A percentile compares a stretch with the other conserved stretches of the same genome.
phyloP scores from a whole-genome alignment of 1,140 invertebrate genomes.

The Battus philenor region DNA sequence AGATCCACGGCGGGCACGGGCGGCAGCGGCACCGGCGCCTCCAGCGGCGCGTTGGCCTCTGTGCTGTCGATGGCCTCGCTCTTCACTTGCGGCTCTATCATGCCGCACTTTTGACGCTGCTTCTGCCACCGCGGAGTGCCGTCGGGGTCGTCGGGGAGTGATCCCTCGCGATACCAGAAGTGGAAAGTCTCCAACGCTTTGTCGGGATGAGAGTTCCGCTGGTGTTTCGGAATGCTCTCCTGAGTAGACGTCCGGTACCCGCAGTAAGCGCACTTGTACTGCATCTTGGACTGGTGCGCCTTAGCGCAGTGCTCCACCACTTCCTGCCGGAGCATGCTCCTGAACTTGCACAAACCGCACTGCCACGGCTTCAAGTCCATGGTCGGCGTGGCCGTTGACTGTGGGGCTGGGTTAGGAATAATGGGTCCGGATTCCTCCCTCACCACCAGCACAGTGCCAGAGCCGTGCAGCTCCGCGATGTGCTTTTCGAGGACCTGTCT shows the following conservation, averaged over 20 bases:
- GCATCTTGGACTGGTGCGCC: conserved; percentile 78
- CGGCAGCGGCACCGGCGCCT: neutral
- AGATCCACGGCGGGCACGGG: conserved; percentile 29
- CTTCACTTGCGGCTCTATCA: conserved; percentile 32
- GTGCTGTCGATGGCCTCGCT: conserved; percentile 20
- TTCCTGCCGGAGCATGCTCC: conserved; percentile 77
- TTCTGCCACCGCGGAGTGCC: conserved; percentile 48
- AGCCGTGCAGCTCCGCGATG: conserved; percentile 78
- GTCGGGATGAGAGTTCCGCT: conserved; percentile 38
- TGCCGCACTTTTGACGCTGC: conserved; percentile 33
- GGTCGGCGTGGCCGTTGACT: conserved; percentile 30
- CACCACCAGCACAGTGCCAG: conserved; percentile 75
- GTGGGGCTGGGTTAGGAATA: conserved; percentile 23
- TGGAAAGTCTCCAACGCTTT: conserved; percentile 49
- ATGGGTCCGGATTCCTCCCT: conserved; percentile 64
- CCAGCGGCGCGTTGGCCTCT: neutral
- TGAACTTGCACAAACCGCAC: conserved; percentile 81
- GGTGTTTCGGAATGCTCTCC: conserved; percentile 77
- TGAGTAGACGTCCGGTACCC: conserved; percentile 76
- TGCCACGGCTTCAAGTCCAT: conserved; percentile 80
- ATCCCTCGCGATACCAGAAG: conserved; percentile 55
- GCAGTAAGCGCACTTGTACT: conserved; percentile 82
- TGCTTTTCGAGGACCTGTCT: conserved; percentile 81
- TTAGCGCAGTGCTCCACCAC: conserved; percentile 77
- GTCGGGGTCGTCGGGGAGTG: conserved; percentile 38